A percentile compares a stretch with the other conserved stretches of the same genome.
phyloP scores from a whole-genome alignment of 2,797 vertebrate species.

The Intellagama lesueurii region DNA sequence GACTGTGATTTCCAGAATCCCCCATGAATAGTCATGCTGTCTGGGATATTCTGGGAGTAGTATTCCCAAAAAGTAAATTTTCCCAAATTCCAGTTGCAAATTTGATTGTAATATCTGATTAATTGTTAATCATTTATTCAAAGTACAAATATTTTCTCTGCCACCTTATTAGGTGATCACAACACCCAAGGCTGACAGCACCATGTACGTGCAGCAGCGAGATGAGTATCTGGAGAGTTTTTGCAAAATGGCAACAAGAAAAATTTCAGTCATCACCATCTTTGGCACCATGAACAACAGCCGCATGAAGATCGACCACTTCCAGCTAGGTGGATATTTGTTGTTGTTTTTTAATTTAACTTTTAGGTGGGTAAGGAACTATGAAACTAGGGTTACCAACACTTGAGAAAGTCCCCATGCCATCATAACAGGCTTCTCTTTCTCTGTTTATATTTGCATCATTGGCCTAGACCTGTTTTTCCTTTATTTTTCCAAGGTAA shows the following conservation, averaged over 20 bases:
- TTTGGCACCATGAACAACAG: conserved; percentile 93
- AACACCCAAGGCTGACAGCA: conserved; percentile 87
- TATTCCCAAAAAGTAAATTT: too few species aligned
- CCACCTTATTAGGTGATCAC: conserved; percentile 88
- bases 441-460: conserved; percentile 6
- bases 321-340: conserved; percentile 89
- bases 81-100: neutral
- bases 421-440: conserved; percentile 11
- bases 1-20: too few species aligned
- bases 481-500: conserved; percentile 42
- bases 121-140: neutral
- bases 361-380: conserved; percentile 30
- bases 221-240: conserved; percentile 97
- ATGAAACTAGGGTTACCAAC: conserved; percentile 15
- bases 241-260: conserved; percentile 98
- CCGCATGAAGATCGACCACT: conserved; percentile 99
- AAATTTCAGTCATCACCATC: conserved; percentile 94
- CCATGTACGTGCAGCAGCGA: conserved; percentile 93
- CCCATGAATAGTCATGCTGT: too few species aligned
- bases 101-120: neutral
- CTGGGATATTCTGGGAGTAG: too few species aligned
- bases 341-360: neutral
- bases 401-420: conserved; percentile 29
- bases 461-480: conserved; percentile 38
- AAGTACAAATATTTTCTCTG: conserved; percentile 34